Evolutionary conservation across 2,888 invertebrate species (phyloP), one percentile per base, ranked within the genome.

Genomic region (Dendrolimus pini): DNA sequence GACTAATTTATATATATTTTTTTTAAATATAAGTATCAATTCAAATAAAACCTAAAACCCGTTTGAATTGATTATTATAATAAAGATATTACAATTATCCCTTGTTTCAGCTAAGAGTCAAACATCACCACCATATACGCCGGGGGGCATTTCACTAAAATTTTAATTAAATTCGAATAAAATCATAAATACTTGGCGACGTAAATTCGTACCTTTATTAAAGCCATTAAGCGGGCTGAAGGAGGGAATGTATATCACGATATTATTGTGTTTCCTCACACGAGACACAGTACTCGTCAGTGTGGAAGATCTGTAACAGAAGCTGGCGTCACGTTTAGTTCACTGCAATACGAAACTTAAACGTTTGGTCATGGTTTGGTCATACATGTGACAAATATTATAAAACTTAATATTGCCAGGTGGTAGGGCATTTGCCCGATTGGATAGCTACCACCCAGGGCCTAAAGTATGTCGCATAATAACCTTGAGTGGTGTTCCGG

Each of bases 91-190:
- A 67, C 61, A 65, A 58, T 62, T 56, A 65, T 18, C 54, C 55
- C 30, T 30, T 30, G 30, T 47, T 47, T 47, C 12, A 47, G 12
- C 9, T 12, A 9, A 47, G 47, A 47, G 47, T 47, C 56, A 63
- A 58, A 56, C 60, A 60, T 64, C 59, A 63, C 65, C 63, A 61
- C 54, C 64, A 59, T 57, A 58, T 61, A 57, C 41, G 54, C 54
- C 61, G 54, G 56, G 54, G 55, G 63, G 58, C 57, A 42, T 61
- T 41, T 61, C 77, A 82, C 80, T 83, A 83, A 84, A 85, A 86
- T 86, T 87, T 88, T 88, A 89, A 89, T 89, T 86, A 88, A 87
- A 89, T 86, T 87, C 79, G 82, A 78, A 86, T 82, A 87, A 85
- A 88, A 86, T 87, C 85, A 85, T 89, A 87, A 89, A 88, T 83